Evolutionary conservation across 2,888 invertebrate genomes (phyloP), one percentile per base, ranked within the genome.

Genomic region (Tryphoninae sp.): DNA sequence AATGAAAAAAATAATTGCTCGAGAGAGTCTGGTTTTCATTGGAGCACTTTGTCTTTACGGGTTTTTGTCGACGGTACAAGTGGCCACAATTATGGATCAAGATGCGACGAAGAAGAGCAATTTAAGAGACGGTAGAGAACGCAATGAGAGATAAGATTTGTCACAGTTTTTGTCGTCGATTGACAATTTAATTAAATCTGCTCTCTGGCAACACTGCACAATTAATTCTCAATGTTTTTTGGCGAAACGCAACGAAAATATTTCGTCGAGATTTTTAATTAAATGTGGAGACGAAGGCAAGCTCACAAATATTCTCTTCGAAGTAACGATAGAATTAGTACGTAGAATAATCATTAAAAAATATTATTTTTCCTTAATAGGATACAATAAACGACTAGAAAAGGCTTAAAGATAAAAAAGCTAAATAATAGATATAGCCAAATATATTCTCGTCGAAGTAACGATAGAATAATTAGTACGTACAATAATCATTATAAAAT

Each of bases 1-100:
- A 81, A 65, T 74, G 58, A 74, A 73, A 69, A 74, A 74, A 51
- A 77, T 68, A 77, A 77, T 77, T 77, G 61, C 76, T 62, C 62
- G 19, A 19, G 67, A 19, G 67, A 51, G 68, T 69, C 68, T 69
- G 40, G 53, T 53, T 23, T 77, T 62, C 53, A 42, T 33, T 42
- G 53, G 22, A 77, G 53, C 53, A 77, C 61, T 62, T 62, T 62
- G 62, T 69, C 51, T 68, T 53, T 22, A 53, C 26, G 40, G 16
- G 51, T 69, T 62, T 77, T 69, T 69, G 6, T 55, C 23, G 16
- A 62, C 68, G 68, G 62, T 62, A 69, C 33, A 77, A 77, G 61
- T 77, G 42, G 53, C 40, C 23, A 23, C 68, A 69, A 77, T 77
- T 69, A 77, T 62, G 51, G 53, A 67, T 65, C 49, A 53, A 40